Percentiles rank a stretch among this genome's conserved stretches.
These are phyloP conservation scores for Menura novaehollandiae DNA, from an alignment of 2,113 vertebrate species.

Conservation along the genomic window DNA sequence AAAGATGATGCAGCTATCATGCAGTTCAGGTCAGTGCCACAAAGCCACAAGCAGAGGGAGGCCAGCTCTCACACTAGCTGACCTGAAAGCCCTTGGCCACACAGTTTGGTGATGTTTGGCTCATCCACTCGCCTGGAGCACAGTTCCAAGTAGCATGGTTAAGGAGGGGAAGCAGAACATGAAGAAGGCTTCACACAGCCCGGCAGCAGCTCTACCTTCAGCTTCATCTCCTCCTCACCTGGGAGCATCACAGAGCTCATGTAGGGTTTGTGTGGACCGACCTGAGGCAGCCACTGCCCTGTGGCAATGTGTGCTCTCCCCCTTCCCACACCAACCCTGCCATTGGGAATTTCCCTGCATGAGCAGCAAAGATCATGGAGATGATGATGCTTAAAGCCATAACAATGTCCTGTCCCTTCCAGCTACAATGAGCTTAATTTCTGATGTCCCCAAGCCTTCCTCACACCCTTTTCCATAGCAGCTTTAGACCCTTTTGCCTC, in stretches of 20 bases:
- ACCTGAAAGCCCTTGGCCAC: neutral
- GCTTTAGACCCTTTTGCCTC: neutral
- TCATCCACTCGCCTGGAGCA: accelerated
- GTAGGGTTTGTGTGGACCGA: neutral
- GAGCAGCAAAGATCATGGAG: neutral
- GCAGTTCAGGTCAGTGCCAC: neutral
- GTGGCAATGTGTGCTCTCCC: neutral
- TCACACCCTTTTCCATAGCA: neutral
- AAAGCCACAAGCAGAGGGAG: neutral
- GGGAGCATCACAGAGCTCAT: neutral
- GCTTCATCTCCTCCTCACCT: neutral
- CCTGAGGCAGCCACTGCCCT: neutral
- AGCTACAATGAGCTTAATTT: neutral
- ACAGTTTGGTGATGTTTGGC: neutral
- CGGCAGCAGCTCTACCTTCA: neutral
- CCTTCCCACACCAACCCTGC: neutral
- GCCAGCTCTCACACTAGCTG: neutral
- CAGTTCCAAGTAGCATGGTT: neutral
- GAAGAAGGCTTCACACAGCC: neutral
- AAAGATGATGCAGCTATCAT: neutral
- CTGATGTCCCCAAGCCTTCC: neutral
- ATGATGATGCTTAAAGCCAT: neutral
- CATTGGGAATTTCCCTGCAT: neutral
- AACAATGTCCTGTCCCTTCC: neutral
- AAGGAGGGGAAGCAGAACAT: neutral